These are phyloP conservation scores for Sminthopsis crassicaudata DNA, from an alignment of 2,113 vertebrate species.

Conservation along the genomic window DNA sequence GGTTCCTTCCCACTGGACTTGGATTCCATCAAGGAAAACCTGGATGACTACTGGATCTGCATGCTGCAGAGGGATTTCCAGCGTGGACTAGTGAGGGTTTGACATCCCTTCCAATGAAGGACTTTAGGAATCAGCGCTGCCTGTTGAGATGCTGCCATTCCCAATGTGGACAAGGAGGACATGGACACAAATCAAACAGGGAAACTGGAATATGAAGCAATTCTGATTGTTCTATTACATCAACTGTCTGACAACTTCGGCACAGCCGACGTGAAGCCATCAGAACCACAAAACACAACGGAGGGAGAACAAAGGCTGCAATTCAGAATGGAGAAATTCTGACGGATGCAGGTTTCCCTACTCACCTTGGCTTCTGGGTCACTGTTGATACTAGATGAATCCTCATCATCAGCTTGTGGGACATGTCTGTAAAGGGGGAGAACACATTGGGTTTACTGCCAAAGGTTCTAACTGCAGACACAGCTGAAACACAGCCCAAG, in stretches of 20 bases:
- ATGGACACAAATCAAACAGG: background rate
- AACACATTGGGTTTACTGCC: background rate
- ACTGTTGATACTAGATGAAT: slow-evolving; percentile 91
- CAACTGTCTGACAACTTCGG: background rate
- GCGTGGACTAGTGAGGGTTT: background rate
- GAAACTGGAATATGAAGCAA: background rate
- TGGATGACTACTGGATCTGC: background rate
- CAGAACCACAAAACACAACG: background rate
- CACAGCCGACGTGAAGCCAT: background rate
- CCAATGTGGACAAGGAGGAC: background rate
- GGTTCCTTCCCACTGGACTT: background rate
- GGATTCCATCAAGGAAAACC: background rate
- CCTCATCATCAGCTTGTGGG: slow-evolving; percentile 93
- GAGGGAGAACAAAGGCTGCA: background rate
- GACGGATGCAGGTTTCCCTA: slow-evolving; percentile 57
- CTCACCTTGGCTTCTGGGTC: slow-evolving; percentile 95
- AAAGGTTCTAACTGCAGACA: background rate
- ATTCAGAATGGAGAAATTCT: background rate
- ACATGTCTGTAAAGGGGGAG: slow-evolving; percentile 83
- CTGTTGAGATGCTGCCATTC: background rate
- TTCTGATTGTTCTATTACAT: background rate
- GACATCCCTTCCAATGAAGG: background rate
- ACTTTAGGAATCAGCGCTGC: background rate
- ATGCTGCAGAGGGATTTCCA: background rate
- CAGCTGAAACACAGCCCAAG: background rate